Conservation (phyloP, 1,140 invertebrate species). For the Trichogramma pretiosum region DNA sequence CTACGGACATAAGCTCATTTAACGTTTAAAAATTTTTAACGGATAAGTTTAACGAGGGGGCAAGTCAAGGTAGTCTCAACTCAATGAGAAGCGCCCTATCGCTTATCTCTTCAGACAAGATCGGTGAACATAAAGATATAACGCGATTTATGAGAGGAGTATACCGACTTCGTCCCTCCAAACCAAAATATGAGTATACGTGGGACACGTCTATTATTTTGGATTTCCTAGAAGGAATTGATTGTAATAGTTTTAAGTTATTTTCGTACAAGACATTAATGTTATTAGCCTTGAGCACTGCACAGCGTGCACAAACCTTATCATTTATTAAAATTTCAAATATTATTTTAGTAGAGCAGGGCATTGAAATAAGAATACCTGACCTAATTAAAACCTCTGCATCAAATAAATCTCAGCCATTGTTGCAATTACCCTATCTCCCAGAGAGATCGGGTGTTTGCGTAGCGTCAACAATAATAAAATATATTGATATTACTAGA, state of each 20-base stretch:
- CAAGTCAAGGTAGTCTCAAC: conserved; percentile 26
- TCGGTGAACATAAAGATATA: conserved; percentile 10
- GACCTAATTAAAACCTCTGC: conserved; percentile 17
- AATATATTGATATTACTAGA: conserved; percentile 6
- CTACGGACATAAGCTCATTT: not conserved
- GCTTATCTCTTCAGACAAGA: conserved; percentile 15
- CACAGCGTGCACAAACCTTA: conserved; percentile 23
- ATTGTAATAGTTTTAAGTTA: conserved; percentile 9
- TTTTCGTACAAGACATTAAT: conserved; percentile 20
- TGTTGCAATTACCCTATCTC: conserved; percentile 10
- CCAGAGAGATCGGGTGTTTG: conserved; percentile 2
- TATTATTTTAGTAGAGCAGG: not conserved
- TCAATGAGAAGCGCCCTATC: conserved; percentile 20
- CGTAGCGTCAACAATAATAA: not conserved
- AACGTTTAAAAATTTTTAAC: conserved; percentile 13
- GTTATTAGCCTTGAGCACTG: conserved; percentile 21
- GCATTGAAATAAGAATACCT: conserved; percentile 16
- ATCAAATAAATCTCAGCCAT: conserved; percentile 4
- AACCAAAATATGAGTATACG: conserved; percentile 25
- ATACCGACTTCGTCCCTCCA: conserved; percentile 21
- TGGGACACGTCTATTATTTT: conserved; percentile 28
- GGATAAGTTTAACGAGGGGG: conserved; percentile 7
- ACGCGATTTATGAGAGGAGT: conserved; percentile 25
- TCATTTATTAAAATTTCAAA: conserved; percentile 17
- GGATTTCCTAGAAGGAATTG: conserved; percentile 16